phyloP scores from a whole-genome alignment of 1,140 invertebrate species.

The Berghia stephanieae region DNA sequence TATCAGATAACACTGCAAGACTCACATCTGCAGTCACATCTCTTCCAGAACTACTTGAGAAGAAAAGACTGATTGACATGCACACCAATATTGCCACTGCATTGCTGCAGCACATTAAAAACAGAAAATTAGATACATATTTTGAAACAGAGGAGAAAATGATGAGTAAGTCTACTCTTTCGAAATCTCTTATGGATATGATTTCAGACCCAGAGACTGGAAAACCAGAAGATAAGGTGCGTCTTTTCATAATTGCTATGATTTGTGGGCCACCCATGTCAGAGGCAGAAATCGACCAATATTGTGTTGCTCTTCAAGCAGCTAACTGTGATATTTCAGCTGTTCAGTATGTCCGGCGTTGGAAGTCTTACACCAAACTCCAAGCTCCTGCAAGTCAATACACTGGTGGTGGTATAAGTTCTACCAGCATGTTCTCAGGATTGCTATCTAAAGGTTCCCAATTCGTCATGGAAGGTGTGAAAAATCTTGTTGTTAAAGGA shows the following conservation, averaged over 20 bases:
- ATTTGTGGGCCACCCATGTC: constrained; percentile 82
- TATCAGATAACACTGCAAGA: constrained; percentile 93
- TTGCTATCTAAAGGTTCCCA: constrained; percentile 95
- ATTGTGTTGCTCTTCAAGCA: constrained; percentile 79
- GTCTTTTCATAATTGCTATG: constrained; percentile 94
- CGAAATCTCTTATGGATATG: constrained; percentile 67
- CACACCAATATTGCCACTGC: constrained; percentile 97
- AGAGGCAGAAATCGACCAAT: constrained; percentile 84
- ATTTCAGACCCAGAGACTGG: constrained; percentile 84
- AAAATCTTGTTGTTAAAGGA: constrained; percentile 97
- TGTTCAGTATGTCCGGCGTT: constrained; percentile 86
- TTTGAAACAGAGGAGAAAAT: constrained; percentile 99
- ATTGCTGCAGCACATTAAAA: constrained; percentile 88
- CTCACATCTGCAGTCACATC: constrained; percentile 93
- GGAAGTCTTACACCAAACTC: constrained; percentile 90
- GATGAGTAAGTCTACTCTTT: constrained; percentile 74
- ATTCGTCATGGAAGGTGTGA: constrained; percentile 99
- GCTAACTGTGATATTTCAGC: constrained; percentile 87
- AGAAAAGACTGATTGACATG: constrained; percentile 97
- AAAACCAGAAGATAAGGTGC: constrained; percentile 86
- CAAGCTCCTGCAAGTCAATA: constrained; percentile 70
- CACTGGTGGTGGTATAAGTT: constrained; percentile 94
- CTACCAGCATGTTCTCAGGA: constrained; percentile 96
- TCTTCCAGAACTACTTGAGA: constrained; percentile 94
- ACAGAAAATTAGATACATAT: constrained; percentile 90